Evolutionary conservation across 2,113 vertebrate genomes (phyloP).

Genomic region (Seriola aureovittata): DNA sequence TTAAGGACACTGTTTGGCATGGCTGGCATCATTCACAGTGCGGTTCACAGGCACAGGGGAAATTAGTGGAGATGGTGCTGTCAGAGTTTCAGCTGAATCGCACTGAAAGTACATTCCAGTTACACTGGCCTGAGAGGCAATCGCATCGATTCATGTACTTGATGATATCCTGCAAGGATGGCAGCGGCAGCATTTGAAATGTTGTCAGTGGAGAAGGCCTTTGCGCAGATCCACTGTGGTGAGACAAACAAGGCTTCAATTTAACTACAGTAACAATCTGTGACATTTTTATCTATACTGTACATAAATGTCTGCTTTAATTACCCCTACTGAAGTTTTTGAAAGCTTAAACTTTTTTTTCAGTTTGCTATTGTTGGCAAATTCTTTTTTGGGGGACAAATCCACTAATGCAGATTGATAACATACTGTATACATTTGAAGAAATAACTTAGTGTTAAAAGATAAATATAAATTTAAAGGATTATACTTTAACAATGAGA

Average conservation of each 20-base stretch:
- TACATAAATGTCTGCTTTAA: constrained; percentile 3
- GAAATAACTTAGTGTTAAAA: neutral
- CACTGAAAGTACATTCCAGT: constrained; percentile 56
- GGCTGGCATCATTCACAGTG: constrained; percentile 32
- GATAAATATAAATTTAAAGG: no score
- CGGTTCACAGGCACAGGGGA: constrained; percentile 62
- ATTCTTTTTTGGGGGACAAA: neutral
- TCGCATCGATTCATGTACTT: constrained; percentile 40
- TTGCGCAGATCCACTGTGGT: neutral
- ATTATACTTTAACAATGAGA: neutral
- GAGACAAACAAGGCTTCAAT: constrained; percentile 11
- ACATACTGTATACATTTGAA: neutral
- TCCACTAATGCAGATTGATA: neutral
- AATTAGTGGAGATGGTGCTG: constrained; percentile 64
- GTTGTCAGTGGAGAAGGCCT: constrained; percentile 20
- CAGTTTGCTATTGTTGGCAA: neutral
- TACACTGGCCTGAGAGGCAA: constrained; percentile 56
- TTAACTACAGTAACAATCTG: constrained; percentile 14
- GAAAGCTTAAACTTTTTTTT: neutral
- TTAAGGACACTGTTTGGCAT: constrained; percentile 54
- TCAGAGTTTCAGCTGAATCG: constrained; percentile 44
- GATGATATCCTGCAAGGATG: constrained; percentile 49
- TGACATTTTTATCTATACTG: constrained; percentile 12
- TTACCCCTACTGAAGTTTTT: neutral
- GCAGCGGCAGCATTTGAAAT: constrained; percentile 25